These are phyloP conservation scores for Pseudorectes ferrugineus DNA, from an alignment of 2,113 vertebrate genomes.

Conservation along the genomic window DNA sequence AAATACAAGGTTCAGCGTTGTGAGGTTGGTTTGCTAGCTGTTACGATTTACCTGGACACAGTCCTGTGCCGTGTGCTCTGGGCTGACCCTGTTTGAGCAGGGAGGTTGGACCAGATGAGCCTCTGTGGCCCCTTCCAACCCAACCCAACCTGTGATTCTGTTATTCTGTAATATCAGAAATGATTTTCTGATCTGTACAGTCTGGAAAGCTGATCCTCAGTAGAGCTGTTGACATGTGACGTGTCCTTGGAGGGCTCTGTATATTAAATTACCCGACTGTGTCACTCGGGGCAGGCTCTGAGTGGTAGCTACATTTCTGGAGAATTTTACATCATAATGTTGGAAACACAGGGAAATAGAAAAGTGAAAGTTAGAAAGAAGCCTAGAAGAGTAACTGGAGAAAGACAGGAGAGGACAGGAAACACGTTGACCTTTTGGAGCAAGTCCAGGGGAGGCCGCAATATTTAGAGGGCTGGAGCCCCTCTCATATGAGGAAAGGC, in stretches of 20 bases:
- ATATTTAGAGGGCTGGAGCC: neutral
- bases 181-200: neutral
- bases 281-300: neutral
- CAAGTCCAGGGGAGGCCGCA: neutral
- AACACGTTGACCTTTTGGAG: neutral
- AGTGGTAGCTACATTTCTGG: neutral
- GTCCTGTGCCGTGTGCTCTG: neutral
- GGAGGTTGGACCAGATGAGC: neutral
- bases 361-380: neutral
- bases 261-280: neutral
- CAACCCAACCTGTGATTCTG: neutral
- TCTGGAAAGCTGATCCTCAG: neutral
- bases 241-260: neutral
- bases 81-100: neutral
- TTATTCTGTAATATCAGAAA: neutral
- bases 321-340: neutral
- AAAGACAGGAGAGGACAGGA: neutral
- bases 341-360: neutral
- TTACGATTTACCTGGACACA: neutral
- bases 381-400: neutral
- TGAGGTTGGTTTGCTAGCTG: neutral
- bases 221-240: neutral
- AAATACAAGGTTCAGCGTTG: neutral
- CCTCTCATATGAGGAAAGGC: neutral
- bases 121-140: neutral